Conservation (phyloP, 2,888 invertebrate genomes). For the Perithous albicinctus region DNA sequence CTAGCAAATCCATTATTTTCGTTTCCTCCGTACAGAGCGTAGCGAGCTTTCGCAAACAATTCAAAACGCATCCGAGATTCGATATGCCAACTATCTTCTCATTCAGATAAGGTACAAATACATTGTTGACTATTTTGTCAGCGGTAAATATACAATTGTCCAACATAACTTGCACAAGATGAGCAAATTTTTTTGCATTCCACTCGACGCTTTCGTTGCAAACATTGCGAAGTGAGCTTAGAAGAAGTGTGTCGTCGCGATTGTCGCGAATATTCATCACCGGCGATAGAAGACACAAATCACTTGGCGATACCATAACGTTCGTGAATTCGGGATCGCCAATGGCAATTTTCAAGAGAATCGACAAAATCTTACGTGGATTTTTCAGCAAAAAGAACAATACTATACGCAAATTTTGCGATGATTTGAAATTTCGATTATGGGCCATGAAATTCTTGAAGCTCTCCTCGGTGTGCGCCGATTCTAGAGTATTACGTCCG, state of each 20-base stretch:
- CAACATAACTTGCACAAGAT: slow-evolving; percentile 68
- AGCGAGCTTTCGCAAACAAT: slow-evolving; percentile 64
- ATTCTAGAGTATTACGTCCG: slow-evolving; percentile 72
- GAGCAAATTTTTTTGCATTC: slow-evolving; percentile 72
- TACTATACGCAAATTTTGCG: slow-evolving; percentile 64
- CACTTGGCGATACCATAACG: slow-evolving; percentile 73
- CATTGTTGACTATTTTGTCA: slow-evolving; percentile 74
- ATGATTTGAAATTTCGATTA: slow-evolving; percentile 70
- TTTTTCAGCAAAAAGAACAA: slow-evolving; percentile 73
- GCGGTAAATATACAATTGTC: slow-evolving; percentile 60
- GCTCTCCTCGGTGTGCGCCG: slow-evolving; percentile 66
- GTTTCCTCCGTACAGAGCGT: slow-evolving; percentile 50
- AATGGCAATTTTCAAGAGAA: slow-evolving; percentile 76
- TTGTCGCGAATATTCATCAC: slow-evolving; percentile 74
- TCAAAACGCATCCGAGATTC: slow-evolving; percentile 69
- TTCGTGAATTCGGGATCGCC: slow-evolving; percentile 73
- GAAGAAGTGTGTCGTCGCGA: slow-evolving; percentile 67
- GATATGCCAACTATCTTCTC: neutral
- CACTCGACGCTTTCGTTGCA: slow-evolving; percentile 70
- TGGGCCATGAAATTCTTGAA: slow-evolving; percentile 74
- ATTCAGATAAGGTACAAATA: slow-evolving; percentile 75
- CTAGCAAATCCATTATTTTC: slow-evolving; percentile 57
- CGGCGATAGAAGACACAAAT: slow-evolving; percentile 73
- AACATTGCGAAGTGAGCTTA: slow-evolving; percentile 62
- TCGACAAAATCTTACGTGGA: slow-evolving; percentile 74